Base-by-base conservation (phyloP, 2,888 invertebrate species). In the Acrobasis repandana region DNA sequence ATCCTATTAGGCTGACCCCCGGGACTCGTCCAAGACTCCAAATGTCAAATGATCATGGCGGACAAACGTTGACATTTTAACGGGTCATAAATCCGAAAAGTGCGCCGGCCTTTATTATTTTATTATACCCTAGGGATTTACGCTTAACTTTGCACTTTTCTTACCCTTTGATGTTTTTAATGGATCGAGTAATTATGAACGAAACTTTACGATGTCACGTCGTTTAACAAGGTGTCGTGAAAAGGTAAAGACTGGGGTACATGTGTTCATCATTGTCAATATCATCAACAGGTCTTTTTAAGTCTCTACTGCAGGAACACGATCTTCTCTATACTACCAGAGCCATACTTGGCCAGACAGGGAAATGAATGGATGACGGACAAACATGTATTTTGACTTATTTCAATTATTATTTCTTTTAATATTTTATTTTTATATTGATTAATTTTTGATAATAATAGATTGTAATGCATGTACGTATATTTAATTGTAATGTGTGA, bases 11-110 rank as follows among this genome's bases (percentile, higher is more conserved):
- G 16, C 28, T 16, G 33, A 33, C 56, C 46, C 48, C n/a, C 9
- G 38, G 34, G 48, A 51, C 11, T n/a, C 49, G 34, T 34, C 34
- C 48, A 58, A 58, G 34, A 38, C 58, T 49, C n/a, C 57, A 57
- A 58, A 58, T 58, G 58, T 38, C 58, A 58, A 58, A 58, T 20
- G 49, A 49, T 58, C 50, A 50, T 49, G 28, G 48, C 49, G 58
- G 49, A 18, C 49, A 38, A 38, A 20, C 49, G 58, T 20, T 58
- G 58, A 58, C 58, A 58, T 58, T 58, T 58, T 58, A 50, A 58
- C 58, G 58, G 36, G 16, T 49, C 33, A 58, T 58, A 58, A 58
- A 36, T 58, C 20, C 36, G 49, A 14, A 14, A 38, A 50, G 50
- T 33, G 34, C 34, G 49, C 36, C 34, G 43, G 43, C 43, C 43